Conservation (phyloP, 2,113 vertebrate species). For the Toxotes jaculatrix region DNA sequence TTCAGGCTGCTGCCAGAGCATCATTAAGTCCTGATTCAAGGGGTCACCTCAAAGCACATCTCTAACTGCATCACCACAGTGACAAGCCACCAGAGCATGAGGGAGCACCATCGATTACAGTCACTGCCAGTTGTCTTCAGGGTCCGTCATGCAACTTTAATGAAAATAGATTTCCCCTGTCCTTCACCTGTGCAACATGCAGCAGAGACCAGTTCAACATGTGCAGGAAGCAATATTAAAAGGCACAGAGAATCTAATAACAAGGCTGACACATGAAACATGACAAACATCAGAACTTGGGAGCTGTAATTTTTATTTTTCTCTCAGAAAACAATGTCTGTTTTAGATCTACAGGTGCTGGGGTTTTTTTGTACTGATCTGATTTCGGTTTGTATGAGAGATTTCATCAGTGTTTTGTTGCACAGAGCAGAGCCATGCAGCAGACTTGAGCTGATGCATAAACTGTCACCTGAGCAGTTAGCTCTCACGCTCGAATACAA, state of each 20-base stretch:
- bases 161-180: constrained; percentile 75
- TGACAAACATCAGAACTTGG: constrained; percentile 26
- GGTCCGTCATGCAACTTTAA: constrained; percentile 75
- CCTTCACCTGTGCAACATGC: constrained; percentile 59
- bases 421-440: constrained; percentile 1
- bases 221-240: constrained; percentile 41
- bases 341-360: too few relatives aligned
- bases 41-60: constrained; percentile 40
- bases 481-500: constrained; percentile 29
- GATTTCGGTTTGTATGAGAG: not conserved
- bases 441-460: not conserved
- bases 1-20: constrained; percentile 1
- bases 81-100: constrained; percentile 49
- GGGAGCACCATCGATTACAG: constrained; percentile 51
- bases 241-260: constrained; percentile 25
- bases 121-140: constrained; percentile 52
- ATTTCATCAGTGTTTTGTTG: constrained; percentile 43
- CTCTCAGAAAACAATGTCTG: constrained; percentile 4
- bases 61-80: constrained; percentile 18
- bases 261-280: constrained; percentile 9
- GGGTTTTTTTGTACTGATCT: not conserved
- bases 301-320: not conserved
- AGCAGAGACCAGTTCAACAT: constrained; percentile 1
- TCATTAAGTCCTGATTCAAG: constrained; percentile 42
- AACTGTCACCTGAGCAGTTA: constrained; percentile 45